Percentiles rank a stretch among this genome's conserved stretches.
Evolutionary conservation across 1,140 invertebrate species (phyloP).

Genomic region (Drosophila burlai): DNA sequence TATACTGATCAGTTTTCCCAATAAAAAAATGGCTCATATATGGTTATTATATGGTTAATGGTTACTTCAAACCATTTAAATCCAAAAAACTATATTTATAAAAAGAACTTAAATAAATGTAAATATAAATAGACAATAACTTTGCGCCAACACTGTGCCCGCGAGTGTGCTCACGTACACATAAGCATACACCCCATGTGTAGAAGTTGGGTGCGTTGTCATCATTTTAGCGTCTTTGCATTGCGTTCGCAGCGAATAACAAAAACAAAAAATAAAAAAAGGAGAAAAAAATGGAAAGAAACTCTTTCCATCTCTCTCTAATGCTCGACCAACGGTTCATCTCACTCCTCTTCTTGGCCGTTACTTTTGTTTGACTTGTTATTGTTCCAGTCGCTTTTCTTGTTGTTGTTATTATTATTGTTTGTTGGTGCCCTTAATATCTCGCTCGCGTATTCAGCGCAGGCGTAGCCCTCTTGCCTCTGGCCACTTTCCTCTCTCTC

Average conservation of each 20-base stretch:
- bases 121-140: background rate
- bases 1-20: no score
- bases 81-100: no score
- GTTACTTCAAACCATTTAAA: background rate
- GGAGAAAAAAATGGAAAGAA: background rate
- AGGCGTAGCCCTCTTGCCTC: conserved; percentile 44
- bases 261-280: conserved; percentile 14
- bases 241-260: conserved; percentile 41
- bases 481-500: conserved; percentile 1
- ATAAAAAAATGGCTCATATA: no score
- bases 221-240: conserved; percentile 41
- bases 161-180: conserved; percentile 9
- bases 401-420: conserved; percentile 12
- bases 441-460: conserved; percentile 40
- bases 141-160: background rate
- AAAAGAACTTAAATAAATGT: background rate
- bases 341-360: conserved; percentile 17
- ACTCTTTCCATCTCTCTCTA: conserved; percentile 28
- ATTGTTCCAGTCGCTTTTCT: conserved; percentile 20
- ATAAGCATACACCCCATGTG: conserved; percentile 9
- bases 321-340: conserved; percentile 44
- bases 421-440: conserved; percentile 51
- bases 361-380: conserved; percentile 28
- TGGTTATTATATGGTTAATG: no score
- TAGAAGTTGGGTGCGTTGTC: conserved; percentile 45